phyloP scores from a whole-genome alignment of 1,140 invertebrate species.

The Anadara kagoshimensis region DNA sequence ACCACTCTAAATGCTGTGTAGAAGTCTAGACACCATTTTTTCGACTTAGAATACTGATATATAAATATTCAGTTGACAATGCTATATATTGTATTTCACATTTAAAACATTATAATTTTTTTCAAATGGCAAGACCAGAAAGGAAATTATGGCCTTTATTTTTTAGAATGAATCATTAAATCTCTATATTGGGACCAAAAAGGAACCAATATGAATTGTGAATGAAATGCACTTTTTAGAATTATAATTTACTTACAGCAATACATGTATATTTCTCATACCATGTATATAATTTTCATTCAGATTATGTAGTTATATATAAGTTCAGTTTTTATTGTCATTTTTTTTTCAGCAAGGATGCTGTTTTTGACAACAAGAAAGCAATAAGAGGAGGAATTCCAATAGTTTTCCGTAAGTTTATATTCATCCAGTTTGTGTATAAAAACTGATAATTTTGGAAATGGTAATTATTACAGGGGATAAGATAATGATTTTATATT shows the following conservation, averaged over 20 bases:
- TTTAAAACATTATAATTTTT: too few relatives aligned
- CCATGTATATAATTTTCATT: too few relatives aligned
- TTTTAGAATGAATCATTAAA: not conserved
- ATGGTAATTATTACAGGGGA: too few relatives aligned
- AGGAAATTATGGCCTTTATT: too few relatives aligned
- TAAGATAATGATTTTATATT: too few relatives aligned
- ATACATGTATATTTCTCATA: too few relatives aligned
- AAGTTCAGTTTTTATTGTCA: not conserved
- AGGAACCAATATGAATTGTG: not conserved
- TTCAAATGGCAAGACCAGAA: too few relatives aligned
- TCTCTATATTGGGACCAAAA: not conserved
- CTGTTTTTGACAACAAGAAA: slow-evolving; percentile 95
- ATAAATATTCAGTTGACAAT: too few relatives aligned
- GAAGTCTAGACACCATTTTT: not conserved
- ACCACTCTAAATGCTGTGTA: not conserved
- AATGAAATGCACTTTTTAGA: not conserved
- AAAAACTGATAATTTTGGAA: too few relatives aligned
- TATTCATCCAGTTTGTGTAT: not conserved
- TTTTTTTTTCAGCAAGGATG: slow-evolving; percentile 84
- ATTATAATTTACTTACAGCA: not conserved
- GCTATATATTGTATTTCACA: too few relatives aligned
- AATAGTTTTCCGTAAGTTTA: slow-evolving; percentile 94
- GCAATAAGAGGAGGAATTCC: slow-evolving; percentile 95
- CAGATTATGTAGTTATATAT: too few relatives aligned
- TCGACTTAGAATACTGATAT: not conserved